Evolutionary conservation across 2,888 invertebrate genomes (phyloP), one percentile per base, ranked within the genome.

Genomic region (Aleiodes testaceus): DNA sequence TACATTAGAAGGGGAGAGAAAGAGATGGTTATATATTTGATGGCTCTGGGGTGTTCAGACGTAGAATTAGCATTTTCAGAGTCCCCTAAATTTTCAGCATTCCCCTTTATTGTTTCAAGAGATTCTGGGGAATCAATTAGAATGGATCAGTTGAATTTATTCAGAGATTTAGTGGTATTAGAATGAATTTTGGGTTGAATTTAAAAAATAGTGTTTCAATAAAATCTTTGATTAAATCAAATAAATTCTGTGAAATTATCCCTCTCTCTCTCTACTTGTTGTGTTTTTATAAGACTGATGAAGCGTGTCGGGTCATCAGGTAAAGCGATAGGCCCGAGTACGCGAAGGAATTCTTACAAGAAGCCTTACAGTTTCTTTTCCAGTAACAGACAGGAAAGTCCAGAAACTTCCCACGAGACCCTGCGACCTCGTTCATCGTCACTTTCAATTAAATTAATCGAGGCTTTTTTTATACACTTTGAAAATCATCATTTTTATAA

Each of bases 41-140:
- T 76, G 72, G 75, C 79, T 78, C 78, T 73, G 75, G 80, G 76
- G 83, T 81, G 84, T 82, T 77, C 75, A 76, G 78, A 79, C 82
- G 78, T 79, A 72, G 77, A 83, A 83, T 77, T 77, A 75, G 69
- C 74, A 75, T 77, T 72, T 72, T 36, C 36, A 9, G 2, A 36
- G 70, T 73, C 73, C 72, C 66, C 61, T 55, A 22, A 14, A 49
- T 47, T 55, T 61, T 47, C 12, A 67, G 30, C 4, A 53, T 16
- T 55, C 73, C 77, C 77, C 75, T 75, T 75, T 76, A 78, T 78
- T 78, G 77, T 77, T 76, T 78, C 68, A 74, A 76, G 71, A 72
- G 76, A 76, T 75, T 67, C 63, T 44, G 45, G 69, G 42, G 69
- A 76, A 78, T 74, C 73, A 75, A 74, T 78, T 75, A 76, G 66